Percentiles rank a stretch among this genome's conserved stretches.
Evolutionary conservation across 1,140 invertebrate species (phyloP).

Genomic region (Palaemon carinicauda): DNA sequence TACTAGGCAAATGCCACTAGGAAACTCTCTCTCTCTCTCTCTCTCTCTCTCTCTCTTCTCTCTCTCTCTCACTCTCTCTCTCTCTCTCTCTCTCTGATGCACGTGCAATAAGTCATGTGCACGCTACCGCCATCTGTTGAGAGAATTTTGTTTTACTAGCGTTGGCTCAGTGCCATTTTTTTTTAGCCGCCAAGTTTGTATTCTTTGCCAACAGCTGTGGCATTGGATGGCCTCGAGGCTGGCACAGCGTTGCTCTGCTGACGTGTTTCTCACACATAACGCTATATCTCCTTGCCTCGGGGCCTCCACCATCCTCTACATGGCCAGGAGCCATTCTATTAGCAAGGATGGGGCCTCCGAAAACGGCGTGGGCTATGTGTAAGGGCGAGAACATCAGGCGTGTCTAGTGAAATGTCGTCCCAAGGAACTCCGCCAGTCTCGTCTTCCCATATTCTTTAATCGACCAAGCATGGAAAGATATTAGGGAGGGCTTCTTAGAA

Average conservation of each 20-base stretch:
- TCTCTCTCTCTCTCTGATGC: not conserved
- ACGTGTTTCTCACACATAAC: slow-evolving; percentile 33
- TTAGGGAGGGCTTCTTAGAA: not conserved
- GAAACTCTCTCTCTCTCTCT: too few species aligned
- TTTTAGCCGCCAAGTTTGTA: slow-evolving; percentile 1
- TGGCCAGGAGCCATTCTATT: slow-evolving; percentile 39
- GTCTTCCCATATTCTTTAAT: slow-evolving; percentile 56
- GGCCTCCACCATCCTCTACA: slow-evolving; percentile 18
- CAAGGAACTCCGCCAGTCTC: not conserved
- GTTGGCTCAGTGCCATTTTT: not conserved
- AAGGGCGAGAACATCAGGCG: slow-evolving; percentile 19
- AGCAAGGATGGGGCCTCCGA: slow-evolving; percentile 45
- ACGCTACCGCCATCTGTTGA: slow-evolving; percentile 48
- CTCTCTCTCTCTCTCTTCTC: too few species aligned
- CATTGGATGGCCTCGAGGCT: not conserved
- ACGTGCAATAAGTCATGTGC: slow-evolving; percentile 1
- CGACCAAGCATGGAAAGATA: slow-evolving; percentile 33
- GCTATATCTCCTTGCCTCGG: slow-evolving; percentile 32
- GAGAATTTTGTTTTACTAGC: not conserved
- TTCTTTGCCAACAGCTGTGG: slow-evolving; percentile 38
- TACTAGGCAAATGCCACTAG: too few species aligned
- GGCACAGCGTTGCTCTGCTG: slow-evolving; percentile 22
- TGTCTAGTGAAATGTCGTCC: not conserved
- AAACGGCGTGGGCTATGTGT: not conserved
- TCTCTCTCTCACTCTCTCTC: not conserved